Evolutionary conservation across 1,140 invertebrate species (phyloP), one percentile per base, ranked within the genome.

Genomic region (Medauroidea extradentata): DNA sequence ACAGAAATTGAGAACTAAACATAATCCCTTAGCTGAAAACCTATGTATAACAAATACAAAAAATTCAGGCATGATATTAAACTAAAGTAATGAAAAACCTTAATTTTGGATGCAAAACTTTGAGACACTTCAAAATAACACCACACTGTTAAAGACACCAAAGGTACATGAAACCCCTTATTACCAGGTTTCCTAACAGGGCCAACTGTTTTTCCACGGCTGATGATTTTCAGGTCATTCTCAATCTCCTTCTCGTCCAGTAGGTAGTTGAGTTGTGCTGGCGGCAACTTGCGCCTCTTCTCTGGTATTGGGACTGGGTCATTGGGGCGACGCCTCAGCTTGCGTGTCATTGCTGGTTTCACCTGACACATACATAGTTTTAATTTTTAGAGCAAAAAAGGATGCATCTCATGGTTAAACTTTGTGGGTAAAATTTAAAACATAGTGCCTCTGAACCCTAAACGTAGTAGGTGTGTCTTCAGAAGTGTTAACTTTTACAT

Each of bases 221-320:
- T 85, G 49, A 97, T 91, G 14, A 87, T 81, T 71, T 92, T 88
- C 25, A 98, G 74, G 76, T 98, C 96, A 23, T 85, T 85, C 56
- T 93, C 88, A 49, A 97, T 88, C 63, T 95, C 92, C 66, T 87
- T 86, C 60, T 98, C 93, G 67, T 96, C 93, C 52, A 97, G 75
- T 16, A 89, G 75, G 72, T 91, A 92, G 62, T 91, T 91, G 0
- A 96, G 78, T 62, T 93, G 89, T 34, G 90, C 88, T 23, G 86
- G 82, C 1, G 91, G 86, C 34, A 90, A 86, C 71, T 88, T 96
- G 71, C 86, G 84, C 44, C 87, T 78, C 73, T 91, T 91, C 68
- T 92, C 89, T 7, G 88, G 89, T 42, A 86, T 84, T 57, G 94
- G 94, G 13, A 92, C 81, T 0, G 94, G 94, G 72, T 98, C 94